Conservation (phyloP, 2,888 invertebrate species). For the Brachyptera risi region DNA sequence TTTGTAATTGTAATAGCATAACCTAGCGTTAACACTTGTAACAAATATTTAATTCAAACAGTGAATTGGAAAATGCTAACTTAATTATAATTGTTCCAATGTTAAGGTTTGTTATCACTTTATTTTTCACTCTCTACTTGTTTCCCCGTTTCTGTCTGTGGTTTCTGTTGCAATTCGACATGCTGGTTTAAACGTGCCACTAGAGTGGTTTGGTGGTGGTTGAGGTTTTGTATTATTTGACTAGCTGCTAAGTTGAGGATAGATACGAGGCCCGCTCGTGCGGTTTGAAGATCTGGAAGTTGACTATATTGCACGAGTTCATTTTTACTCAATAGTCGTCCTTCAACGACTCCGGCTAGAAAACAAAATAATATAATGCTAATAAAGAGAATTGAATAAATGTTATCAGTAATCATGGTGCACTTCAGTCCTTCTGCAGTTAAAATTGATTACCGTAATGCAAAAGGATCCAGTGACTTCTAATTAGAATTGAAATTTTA, state of each 20-base stretch:
- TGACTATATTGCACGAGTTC: conserved; percentile 63
- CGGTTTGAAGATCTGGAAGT: conserved; percentile 60
- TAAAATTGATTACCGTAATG: too few species aligned
- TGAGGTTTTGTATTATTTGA: conserved; percentile 61
- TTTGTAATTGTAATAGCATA: too few species aligned
- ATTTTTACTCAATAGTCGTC: conserved; percentile 61
- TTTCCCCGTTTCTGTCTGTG: neutral
- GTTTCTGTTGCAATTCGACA: conserved; percentile 24
- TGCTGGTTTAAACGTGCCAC: conserved; percentile 41
- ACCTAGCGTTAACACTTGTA: too few species aligned
- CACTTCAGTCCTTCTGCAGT: too few species aligned
- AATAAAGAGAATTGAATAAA: too few species aligned
- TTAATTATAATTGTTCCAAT: neutral
- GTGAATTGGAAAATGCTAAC: too few species aligned
- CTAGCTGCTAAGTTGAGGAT: conserved; percentile 62
- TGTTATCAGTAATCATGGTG: too few species aligned
- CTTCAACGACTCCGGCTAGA: conserved; percentile 70
- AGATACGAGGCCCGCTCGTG: conserved; percentile 64
- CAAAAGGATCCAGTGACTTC: too few species aligned
- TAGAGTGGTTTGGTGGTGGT: conserved; percentile 62
- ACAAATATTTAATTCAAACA: too few species aligned
- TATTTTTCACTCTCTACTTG: neutral
- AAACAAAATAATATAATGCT: conserved; percentile 34
- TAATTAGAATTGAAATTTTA: too few species aligned
- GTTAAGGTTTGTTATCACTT: neutral